Base-by-base conservation (phyloP, 2,797 vertebrate species). In the Jordanella pulchra region DNA sequence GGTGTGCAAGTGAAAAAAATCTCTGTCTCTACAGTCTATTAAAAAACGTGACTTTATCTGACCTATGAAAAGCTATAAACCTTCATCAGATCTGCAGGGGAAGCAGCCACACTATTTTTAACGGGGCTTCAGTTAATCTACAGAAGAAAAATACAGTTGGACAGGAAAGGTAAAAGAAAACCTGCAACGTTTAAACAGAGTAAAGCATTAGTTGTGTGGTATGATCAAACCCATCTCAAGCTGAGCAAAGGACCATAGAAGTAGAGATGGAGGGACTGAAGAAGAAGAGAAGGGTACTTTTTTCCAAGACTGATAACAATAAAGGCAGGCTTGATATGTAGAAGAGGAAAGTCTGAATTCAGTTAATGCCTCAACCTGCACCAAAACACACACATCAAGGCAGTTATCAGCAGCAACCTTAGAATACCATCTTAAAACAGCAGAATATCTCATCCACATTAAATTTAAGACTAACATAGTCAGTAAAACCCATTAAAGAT, bases 191-290 rank as follows among this genome's bases (percentile, higher is more conserved):
- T 90, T 90, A 90, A 87, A 78, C 48, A 87, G 70, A 78, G 89
- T 90, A 82, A 92, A 89, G 92, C 81, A 92, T 86, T 88, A 78
- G 67, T 85, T 83, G 77, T 80, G 90, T 88, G 83, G 72, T 77
- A 84, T 80, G 81, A 87, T 78, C 75, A 82, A 87, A 72, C 82
- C 76, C 72, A n/a, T 84, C 77, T 83, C 71, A 80, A 83, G 84
- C 74, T 63, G 77, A 79, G 81, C 78, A 76, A 78, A 82, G 72
- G 77, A 72, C 82, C 82, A 39, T 39, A 78, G 35, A 79, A 85
- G 79, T 75, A 82, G 81, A 84, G 78, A 82, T 60, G 80, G 80
- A 82, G 78, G 67, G 70, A 56, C 23, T 72, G 56, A 73, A 65
- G 74, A 70, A 81, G 73, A 14, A 66, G 51, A 32, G 58, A 14